Evolutionary conservation across 2,888 invertebrate species (phyloP).

Genomic region (Cryptophagus acutangulus): DNA sequence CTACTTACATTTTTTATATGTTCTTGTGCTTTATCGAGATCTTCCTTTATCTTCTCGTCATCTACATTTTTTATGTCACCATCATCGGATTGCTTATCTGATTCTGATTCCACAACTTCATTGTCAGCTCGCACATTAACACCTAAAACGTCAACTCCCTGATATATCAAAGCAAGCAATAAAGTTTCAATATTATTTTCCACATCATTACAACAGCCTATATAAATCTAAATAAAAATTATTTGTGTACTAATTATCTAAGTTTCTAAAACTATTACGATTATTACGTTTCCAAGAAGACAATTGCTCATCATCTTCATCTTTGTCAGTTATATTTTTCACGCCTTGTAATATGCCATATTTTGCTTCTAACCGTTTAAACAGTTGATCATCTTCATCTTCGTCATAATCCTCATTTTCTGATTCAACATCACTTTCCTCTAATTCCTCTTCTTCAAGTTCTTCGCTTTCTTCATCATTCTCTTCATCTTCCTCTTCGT

Average conservation of each 20-base stretch:
- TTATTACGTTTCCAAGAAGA: slow-evolving; percentile 46
- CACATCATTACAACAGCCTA: too few species aligned
- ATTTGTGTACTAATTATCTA: slow-evolving; percentile 2
- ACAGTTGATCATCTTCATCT: slow-evolving; percentile 65
- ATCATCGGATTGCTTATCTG: slow-evolving; percentile 34
- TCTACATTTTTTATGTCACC: slow-evolving; percentile 54
- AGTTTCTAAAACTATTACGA: slow-evolving; percentile 7
- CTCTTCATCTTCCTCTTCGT: slow-evolving; percentile 42
- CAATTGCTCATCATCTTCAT: slow-evolving; percentile 43
- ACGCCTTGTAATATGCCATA: slow-evolving; percentile 60
- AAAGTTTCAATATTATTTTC: too few species aligned
- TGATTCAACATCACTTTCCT: slow-evolving; percentile 45
- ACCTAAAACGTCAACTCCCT: slow-evolving; percentile 20
- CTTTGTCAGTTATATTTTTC: slow-evolving; percentile 39
- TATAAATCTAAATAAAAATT: too few species aligned
- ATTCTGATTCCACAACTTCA: slow-evolving; percentile 34
- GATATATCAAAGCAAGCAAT: slow-evolving; percentile 7
- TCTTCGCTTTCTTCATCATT: slow-evolving; percentile 46
- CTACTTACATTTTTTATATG: slow-evolving; percentile 40
- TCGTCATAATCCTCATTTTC: slow-evolving; percentile 51
- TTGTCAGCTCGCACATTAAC: slow-evolving; percentile 25
- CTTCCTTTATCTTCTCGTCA: slow-evolving; percentile 49
- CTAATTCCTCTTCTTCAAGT: slow-evolving; percentile 43
- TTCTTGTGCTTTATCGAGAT: slow-evolving; percentile 43
- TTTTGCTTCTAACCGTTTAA: slow-evolving; percentile 66